phyloP scores from a whole-genome alignment of 2,888 invertebrate species.

The Lumbricus terrestris region DNA sequence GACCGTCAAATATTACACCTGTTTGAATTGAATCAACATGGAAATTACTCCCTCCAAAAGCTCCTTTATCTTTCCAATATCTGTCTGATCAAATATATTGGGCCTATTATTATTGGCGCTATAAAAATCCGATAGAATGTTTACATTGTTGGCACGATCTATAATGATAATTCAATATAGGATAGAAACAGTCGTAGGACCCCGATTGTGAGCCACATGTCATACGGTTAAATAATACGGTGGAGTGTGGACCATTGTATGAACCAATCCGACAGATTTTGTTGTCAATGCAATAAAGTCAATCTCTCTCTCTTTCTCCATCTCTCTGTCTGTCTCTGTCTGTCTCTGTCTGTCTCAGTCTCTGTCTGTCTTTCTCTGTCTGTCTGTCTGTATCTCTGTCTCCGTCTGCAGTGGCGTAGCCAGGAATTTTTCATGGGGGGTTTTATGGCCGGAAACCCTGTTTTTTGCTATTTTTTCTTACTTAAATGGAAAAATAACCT shows the following conservation, averaged over 20 bases:
- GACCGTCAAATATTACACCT: background rate
- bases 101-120: background rate
- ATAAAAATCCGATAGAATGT: background rate
- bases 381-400: no score
- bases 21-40: no score
- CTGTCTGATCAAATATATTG: background rate
- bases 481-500: no score
- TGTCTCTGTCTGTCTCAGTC: no score
- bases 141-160: background rate
- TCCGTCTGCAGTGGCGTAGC: no score
- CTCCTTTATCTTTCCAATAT: background rate
- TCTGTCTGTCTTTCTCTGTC: no score
- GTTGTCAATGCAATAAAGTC: background rate
- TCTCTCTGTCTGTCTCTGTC: no score
- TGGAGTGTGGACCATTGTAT: background rate
- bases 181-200: background rate
- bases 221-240: background rate
- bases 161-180: background rate
- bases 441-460: no score
- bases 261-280: background rate
- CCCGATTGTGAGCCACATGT: background rate
- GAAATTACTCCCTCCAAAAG: background rate
- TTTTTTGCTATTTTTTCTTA: no score
- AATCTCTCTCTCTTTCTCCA: background rate
- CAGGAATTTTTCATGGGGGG: no score